Evolutionary conservation across 2,888 invertebrate genomes (phyloP).

Genomic region (Tortricodes alternella): DNA sequence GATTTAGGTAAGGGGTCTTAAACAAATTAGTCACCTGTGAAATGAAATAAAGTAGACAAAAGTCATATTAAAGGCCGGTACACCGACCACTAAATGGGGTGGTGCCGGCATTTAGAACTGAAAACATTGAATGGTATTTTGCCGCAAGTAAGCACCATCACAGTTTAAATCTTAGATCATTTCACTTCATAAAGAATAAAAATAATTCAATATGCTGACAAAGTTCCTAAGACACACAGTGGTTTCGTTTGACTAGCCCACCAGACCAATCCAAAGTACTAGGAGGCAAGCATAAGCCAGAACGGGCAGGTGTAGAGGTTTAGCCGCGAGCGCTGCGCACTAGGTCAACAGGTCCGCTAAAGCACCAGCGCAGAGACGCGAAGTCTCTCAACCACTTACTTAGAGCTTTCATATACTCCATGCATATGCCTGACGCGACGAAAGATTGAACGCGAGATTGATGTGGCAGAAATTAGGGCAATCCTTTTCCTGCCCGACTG

Average conservation of each 20-base stretch:
- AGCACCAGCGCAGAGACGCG: conserved; percentile 63
- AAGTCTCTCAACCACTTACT: conserved; percentile 71
- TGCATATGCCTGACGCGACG: conserved; percentile 38
- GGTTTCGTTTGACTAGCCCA: conserved; percentile 40
- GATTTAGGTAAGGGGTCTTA: too few relatives aligned
- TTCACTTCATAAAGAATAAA: too few relatives aligned
- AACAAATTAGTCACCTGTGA: not conserved
- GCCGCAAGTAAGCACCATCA: conserved; percentile 6
- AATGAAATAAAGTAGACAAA: not conserved
- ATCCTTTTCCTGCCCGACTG: conserved; percentile 14
- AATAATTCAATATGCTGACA: conserved; percentile 34
- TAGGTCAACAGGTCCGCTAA: conserved; percentile 75
- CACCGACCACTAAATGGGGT: not conserved
- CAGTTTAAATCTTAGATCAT: conserved; percentile 9
- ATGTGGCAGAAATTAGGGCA: conserved; percentile 26
- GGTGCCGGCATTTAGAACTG: not conserved
- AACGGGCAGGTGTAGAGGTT: conserved; percentile 61
- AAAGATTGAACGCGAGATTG: conserved; percentile 36
- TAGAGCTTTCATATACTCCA: conserved; percentile 53
- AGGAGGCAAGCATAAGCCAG: conserved; percentile 46
- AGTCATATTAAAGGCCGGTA: not conserved
- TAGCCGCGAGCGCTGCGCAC: conserved; percentile 64
- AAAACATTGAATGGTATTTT: conserved; percentile 3
- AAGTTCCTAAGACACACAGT: conserved; percentile 56
- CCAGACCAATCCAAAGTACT: conserved; percentile 37